Base-by-base conservation (phyloP, 2,888 invertebrate genomes). In the Heliconius ismenius region DNA sequence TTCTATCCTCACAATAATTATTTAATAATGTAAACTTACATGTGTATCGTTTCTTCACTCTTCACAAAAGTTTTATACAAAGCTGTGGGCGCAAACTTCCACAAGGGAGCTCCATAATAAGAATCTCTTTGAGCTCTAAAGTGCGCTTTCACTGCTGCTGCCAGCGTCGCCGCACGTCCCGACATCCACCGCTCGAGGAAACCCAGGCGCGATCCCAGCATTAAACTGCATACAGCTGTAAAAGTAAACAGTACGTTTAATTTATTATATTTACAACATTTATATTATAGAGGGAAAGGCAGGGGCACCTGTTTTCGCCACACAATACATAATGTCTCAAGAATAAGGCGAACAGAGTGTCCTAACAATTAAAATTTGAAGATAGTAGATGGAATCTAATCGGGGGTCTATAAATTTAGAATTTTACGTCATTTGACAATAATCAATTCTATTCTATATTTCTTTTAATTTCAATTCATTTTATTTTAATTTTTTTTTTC, bases 81-180 rank as follows among this genome's bases (percentile, higher is more conserved):
- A 70, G 95, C 91, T 0, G 97, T 97, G 0, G 96, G 96, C 24
- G 96, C 95, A 79, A 97, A 95, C 90, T 98, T 98, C 98, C 98
- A 98, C 75, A 97, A 89, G 0, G 97, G 97, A 60, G 97, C 95
- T 0, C 97, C 97, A 87, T 96, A 98, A 88, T 96, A 97, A 1
- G 97, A 97, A 86, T 98, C 98, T 76, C 97, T 94, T 81, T 96
- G 96, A 0, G 97, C 96, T 69, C 96, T 94, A 87, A 98, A 98
- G 84, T 97, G 96, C 63, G 96, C 95, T 85, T 97, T 96, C 4
- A 97, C 96, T 0, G 97, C 97, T n/a, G 95, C 92, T 2, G 97
- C 96, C 58, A 97, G 89, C 43, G 95, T 93, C 75, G 95, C 95
- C 1, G 96, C 95, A 28, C 96, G 95, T 24, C 95, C 94, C 0